phyloP scores from a whole-genome alignment of 2,888 invertebrate genomes.

The Adela reaumurella region DNA sequence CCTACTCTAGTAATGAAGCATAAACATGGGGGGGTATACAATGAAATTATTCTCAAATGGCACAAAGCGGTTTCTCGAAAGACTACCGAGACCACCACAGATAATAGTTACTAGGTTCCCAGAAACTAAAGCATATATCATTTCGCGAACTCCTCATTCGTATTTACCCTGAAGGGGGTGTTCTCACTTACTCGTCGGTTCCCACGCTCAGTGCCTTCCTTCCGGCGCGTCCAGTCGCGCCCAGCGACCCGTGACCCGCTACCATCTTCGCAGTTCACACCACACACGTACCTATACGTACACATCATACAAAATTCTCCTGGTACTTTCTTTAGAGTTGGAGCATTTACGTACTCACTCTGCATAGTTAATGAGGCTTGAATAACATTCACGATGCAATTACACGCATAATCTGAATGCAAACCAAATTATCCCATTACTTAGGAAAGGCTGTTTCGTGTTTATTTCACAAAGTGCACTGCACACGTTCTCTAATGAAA shows the following conservation, averaged over 20 bases:
- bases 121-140: not conserved
- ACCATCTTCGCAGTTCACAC: not conserved
- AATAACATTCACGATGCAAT: not conserved
- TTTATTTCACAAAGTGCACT: no score
- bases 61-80: no score
- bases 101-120: not conserved
- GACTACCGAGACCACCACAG: not conserved
- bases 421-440: no score
- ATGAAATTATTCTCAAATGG: no score
- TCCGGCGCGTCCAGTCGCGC: not conserved
- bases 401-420: not conserved
- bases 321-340: no score
- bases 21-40: no score
- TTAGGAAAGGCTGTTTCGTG: no score
- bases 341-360: not conserved
- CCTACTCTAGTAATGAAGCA: no score
- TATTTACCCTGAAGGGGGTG: not conserved
- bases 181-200: not conserved
- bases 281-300: not conserved
- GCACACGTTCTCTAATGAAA: no score
- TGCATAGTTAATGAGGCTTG: not conserved
- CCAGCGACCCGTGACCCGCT: not conserved
- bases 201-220: not conserved
- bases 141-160: not conserved
- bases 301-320: not conserved